These are phyloP conservation scores for Willowsia nigromaculata DNA, from an alignment of 2,888 invertebrate genomes.

Conservation along the genomic window DNA sequence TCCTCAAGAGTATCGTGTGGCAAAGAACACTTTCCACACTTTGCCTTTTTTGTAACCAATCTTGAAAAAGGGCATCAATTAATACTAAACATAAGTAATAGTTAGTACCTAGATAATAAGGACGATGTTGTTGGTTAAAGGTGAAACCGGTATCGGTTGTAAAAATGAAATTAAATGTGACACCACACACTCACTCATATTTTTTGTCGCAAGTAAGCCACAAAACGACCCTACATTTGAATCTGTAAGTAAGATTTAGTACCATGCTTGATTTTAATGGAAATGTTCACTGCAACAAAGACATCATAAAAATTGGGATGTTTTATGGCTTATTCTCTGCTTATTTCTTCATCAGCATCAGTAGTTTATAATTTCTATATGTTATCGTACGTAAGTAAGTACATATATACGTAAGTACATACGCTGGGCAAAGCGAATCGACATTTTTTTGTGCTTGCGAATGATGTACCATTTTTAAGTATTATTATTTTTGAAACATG, in stretches of 20 bases:
- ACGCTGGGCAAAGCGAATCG: constrained; percentile 7
- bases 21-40: neutral
- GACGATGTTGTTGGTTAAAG: no score
- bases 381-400: neutral
- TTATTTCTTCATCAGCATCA: neutral
- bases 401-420: neutral
- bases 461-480: neutral
- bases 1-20: neutral
- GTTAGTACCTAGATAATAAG: neutral
- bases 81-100: neutral
- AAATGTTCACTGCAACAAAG: constrained; percentile 10
- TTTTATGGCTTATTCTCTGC: neutral
- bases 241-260: no score
- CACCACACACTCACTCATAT: no score
- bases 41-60: neutral
- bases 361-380: neutral
- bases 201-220: neutral
- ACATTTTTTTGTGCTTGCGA: neutral
- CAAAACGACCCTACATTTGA: neutral
- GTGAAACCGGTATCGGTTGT: no score
- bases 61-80: neutral
- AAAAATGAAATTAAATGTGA: no score
- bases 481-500: constrained; percentile 12
- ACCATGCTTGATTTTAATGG: neutral
- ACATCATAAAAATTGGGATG: neutral